Base-by-base conservation (phyloP, 2,113 vertebrate genomes). In the Engystomops pustulosus region DNA sequence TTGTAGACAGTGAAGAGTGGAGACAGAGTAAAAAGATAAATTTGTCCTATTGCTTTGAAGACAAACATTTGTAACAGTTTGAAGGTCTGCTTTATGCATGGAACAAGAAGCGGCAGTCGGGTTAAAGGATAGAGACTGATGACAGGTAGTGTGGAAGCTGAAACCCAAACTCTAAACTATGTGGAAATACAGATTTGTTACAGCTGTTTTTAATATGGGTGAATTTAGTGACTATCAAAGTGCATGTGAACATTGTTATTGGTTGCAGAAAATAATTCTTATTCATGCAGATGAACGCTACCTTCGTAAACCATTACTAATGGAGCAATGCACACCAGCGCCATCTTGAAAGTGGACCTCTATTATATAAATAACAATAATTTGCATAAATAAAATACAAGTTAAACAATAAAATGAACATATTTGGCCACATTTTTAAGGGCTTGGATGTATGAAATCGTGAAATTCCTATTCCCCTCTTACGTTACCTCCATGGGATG, bases 141-240 rank as follows among this genome's bases (percentile, higher is more conserved):
- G 93, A 93, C 93, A 91, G 92, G 91, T 91, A 92, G 90, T 89
- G 87, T 84, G 85, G 89, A 70, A 85, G 87, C 87, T 87, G 92
- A 93, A 92, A 92, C 85, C 27, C n/a, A 89, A 95, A 87, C 92
- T 87, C 79, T 79, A 86, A 85, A 91, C 92, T 91, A 89, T 89
- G 92, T 87, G 91, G 89, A 91, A 89, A 88, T 88, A 87, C 91
- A 93, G 91, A 93, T 91, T 89, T 87, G 74, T 84, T 87, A 89
- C 93, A 94, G 90, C 89, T 90, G 93, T 91, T 86, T 91, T 71
- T 70, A 91, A 89, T 88, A 87, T 86, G 87, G 89, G 86, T 82
- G 85, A 90, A 68, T 51, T 10, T 78, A 62, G 68, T 86, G 86
- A 87, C 89, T 88, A 82, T 86, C 88, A 34, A n/a, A 10, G 76